These are phyloP conservation scores for Parnassius mnemosyne DNA, from an alignment of 2,888 invertebrate species.

Conservation along the genomic window DNA sequence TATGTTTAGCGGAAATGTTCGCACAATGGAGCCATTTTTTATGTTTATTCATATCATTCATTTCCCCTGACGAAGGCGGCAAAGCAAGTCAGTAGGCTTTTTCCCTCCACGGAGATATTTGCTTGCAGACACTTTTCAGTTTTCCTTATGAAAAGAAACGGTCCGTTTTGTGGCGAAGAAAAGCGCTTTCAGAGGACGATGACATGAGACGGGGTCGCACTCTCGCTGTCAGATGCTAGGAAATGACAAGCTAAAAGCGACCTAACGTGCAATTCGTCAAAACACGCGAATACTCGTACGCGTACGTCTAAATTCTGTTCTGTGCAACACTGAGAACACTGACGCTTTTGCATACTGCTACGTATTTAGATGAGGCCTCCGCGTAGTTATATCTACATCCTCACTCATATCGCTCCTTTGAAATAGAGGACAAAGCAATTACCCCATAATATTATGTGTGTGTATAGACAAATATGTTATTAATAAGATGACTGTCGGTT, in stretches of 20 bases:
- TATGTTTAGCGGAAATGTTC: constrained; percentile 30
- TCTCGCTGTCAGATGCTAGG: constrained; percentile 71
- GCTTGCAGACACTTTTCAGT: constrained; percentile 80
- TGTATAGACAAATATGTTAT: too few relatives aligned
- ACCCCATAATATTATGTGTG: too few relatives aligned
- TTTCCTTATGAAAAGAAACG: constrained; percentile 80
- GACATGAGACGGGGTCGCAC: constrained; percentile 79
- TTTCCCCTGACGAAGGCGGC: constrained; percentile 57
- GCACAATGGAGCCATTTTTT: constrained; percentile 53
- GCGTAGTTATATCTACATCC: constrained; percentile 40
- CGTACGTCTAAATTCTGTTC: constrained; percentile 28
- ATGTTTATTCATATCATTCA: constrained; percentile 68
- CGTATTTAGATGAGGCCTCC: constrained; percentile 43
- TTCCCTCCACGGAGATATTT: constrained; percentile 78
- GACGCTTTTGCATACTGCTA: constrained; percentile 32
- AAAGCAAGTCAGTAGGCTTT: constrained; percentile 78
- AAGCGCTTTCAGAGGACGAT: constrained; percentile 80
- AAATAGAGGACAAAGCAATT: constrained; percentile 54
- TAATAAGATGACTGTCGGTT: too few relatives aligned
- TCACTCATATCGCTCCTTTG: constrained; percentile 49
- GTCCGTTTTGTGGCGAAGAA: constrained; percentile 79
- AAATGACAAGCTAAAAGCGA: constrained; percentile 71
- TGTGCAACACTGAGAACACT: constrained; percentile 29
- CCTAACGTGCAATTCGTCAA: constrained; percentile 74
- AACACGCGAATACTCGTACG: constrained; percentile 47